Evolutionary conservation across 2,797 vertebrate species (phyloP).

Genomic region (Cygnus olor): DNA sequence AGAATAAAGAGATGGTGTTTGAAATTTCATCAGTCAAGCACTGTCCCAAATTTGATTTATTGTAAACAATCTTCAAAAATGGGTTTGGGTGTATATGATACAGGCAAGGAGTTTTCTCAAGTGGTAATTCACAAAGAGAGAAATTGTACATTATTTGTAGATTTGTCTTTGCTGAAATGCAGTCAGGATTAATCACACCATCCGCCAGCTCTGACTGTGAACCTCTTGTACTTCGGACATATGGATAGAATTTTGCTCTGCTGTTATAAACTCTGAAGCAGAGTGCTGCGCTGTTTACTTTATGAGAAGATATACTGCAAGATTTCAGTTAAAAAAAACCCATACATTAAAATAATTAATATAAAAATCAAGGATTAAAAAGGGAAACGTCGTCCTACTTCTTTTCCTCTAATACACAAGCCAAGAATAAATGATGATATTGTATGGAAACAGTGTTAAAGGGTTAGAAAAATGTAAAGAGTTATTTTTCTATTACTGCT

Average conservation of each 20-base stretch:
- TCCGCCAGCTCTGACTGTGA: conserved; percentile 57
- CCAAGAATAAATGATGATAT: background rate
- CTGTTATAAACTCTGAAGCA: conserved; percentile 18
- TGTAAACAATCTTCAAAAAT: conserved; percentile 64
- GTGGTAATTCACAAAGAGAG: conserved; percentile 56
- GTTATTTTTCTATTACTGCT: background rate
- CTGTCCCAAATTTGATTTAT: conserved; percentile 66
- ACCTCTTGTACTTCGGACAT: conserved; percentile 58
- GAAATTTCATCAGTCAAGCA: conserved; percentile 70
- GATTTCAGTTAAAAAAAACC: background rate
- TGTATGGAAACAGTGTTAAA: background rate
- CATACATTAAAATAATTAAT: background rate
- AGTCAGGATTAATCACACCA: conserved; percentile 65
- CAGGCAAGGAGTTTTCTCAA: conserved; percentile 49
- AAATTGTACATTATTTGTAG: conserved; percentile 64
- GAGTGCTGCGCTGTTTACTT: background rate
- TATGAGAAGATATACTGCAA: background rate
- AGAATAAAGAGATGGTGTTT: conserved; percentile 61
- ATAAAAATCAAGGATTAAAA: background rate
- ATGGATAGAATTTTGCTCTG: conserved; percentile 58
- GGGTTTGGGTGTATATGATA: conserved; percentile 40
- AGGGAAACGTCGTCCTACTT: background rate
- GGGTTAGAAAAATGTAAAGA: background rate
- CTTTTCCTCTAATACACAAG: background rate
- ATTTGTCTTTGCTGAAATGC: conserved; percentile 65